Conservation (phyloP, 2,797 vertebrate species). For the Malurus leucopterus region DNA sequence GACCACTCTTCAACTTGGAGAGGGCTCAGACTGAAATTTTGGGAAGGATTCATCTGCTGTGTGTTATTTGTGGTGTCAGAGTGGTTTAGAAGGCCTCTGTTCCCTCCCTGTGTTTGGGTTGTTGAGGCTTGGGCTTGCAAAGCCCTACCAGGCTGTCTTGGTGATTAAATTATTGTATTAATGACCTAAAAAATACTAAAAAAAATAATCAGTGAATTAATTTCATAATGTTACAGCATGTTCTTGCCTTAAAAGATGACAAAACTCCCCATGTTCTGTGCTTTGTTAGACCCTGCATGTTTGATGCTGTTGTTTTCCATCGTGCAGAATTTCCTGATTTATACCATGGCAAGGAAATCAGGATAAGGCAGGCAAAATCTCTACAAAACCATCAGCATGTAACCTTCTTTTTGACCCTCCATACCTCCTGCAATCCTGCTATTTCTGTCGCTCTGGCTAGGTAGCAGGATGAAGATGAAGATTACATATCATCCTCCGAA, state of each 20-base stretch:
- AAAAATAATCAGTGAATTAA: not conserved
- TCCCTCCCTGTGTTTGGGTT: not conserved
- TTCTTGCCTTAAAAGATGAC: not conserved
- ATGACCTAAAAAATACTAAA: not conserved
- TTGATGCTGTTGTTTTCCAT: not conserved
- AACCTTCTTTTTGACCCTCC: not conserved
- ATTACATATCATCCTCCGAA: not conserved
- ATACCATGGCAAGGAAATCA: accelerated
- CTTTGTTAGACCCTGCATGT: not conserved
- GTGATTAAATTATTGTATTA: not conserved
- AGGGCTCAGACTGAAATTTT: not conserved
- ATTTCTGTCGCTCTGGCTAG: not conserved
- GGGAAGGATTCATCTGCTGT: not conserved
- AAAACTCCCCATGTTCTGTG: not conserved
- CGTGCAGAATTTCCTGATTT: not conserved
- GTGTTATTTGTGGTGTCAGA: accelerated
- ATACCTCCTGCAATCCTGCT: not conserved
- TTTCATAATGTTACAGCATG: not conserved
- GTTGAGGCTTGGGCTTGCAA: not conserved
- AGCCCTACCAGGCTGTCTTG: not conserved
- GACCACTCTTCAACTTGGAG: not conserved
- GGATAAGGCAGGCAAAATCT: not conserved
- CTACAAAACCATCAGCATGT: not conserved
- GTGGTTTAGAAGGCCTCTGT: not conserved
- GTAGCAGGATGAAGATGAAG: not conserved